A percentile compares a stretch with the other conserved stretches of the same genome.
Conservation (phyloP, 1,140 invertebrate species). For the Pseudomyrmex dendroicus region DNA sequence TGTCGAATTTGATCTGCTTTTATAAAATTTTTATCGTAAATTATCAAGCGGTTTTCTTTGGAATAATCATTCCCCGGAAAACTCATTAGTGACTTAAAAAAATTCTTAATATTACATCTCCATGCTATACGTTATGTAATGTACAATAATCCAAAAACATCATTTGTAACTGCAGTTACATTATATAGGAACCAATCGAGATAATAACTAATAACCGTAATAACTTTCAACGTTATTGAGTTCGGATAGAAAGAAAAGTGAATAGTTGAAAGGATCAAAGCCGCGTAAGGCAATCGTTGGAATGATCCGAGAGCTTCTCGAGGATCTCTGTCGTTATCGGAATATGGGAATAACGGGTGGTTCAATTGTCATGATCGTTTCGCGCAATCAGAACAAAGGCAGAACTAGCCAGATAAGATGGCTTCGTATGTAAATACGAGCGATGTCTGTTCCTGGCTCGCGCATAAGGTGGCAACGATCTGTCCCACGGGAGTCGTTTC, state of each 20-base stretch:
- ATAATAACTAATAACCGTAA: neutral
- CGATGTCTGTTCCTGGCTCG: slow-evolving; percentile 45
- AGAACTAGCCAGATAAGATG: slow-evolving; percentile 47
- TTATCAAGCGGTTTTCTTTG: slow-evolving; percentile 3
- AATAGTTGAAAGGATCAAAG: neutral
- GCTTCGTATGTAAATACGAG: slow-evolving; percentile 72
- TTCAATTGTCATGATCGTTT: slow-evolving; percentile 39
- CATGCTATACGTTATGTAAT: neutral
- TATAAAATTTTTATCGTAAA: slow-evolving; percentile 32
- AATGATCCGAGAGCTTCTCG: neutral
- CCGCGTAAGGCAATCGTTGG: neutral
- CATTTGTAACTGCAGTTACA: neutral
- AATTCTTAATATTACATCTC: neutral
- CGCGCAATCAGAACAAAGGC: slow-evolving; percentile 26
- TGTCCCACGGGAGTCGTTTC: slow-evolving; percentile 62
- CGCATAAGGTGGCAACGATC: slow-evolving; percentile 73
- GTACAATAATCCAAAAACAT: neutral
- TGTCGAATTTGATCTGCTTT: slow-evolving; percentile 30
- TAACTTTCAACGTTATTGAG: neutral
- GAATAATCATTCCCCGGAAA: neutral
- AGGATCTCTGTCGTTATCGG: neutral
- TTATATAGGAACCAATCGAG: neutral
- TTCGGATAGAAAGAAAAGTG: neutral
- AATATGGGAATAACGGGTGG: neutral
- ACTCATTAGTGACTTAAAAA: neutral